Conservation (phyloP, 1,140 invertebrate genomes). For the Drosophila grimshawi region DNA sequence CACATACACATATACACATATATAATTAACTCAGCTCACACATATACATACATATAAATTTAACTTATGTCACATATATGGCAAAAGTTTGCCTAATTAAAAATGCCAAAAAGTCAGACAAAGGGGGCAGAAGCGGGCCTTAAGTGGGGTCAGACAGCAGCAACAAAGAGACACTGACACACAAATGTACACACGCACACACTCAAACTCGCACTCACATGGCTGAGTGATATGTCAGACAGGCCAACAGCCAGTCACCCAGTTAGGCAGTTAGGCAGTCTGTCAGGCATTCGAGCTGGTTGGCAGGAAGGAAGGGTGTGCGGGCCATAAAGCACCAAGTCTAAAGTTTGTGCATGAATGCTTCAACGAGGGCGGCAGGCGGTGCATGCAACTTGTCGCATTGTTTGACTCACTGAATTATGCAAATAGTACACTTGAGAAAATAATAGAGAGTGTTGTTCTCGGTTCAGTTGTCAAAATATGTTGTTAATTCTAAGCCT, state of each 20-base stretch:
- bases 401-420: constrained; percentile 78
- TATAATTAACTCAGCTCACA: background rate
- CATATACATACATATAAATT: constrained; percentile 40
- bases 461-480: too few relatives aligned
- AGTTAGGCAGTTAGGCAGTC: background rate
- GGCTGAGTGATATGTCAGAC: constrained; percentile 48
- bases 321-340: constrained; percentile 51
- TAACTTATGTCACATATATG: constrained; percentile 47
- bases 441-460: background rate
- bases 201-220: background rate
- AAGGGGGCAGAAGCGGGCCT: constrained; percentile 14
- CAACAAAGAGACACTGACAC: constrained; percentile 42
- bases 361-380: constrained; percentile 40
- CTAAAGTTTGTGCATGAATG: constrained; percentile 45
- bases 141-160: constrained; percentile 49
- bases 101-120: constrained; percentile 77
- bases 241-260: constrained; percentile 29
- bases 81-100: constrained; percentile 71
- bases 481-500: too few relatives aligned
- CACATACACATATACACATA: constrained; percentile 4
- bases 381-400: constrained; percentile 77
- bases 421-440: constrained; percentile 55
- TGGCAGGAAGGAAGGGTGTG: constrained; percentile 25
- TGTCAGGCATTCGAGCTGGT: background rate
- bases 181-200: constrained; percentile 1